Conservation (phyloP, 64 coral and sea anemone species). For the Pocillopora verrucosa region DNA sequence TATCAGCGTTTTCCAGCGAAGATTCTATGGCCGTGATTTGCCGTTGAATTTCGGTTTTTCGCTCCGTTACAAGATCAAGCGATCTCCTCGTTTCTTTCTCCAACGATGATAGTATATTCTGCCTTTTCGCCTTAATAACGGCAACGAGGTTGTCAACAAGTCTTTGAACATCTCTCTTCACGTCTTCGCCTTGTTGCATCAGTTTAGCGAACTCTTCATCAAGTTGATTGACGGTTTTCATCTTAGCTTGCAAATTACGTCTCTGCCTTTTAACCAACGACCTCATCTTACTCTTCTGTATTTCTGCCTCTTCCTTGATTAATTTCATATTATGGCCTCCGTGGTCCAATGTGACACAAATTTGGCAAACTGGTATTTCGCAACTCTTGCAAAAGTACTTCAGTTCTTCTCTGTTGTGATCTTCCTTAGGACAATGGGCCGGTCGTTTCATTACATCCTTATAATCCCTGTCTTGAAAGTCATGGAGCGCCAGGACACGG, state of each 20-base stretch:
- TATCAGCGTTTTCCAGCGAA: not conserved
- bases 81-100: not conserved
- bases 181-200: not conserved
- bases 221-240: not conserved
- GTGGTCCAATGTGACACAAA: not conserved
- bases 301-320: slow-evolving; percentile 1
- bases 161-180: not conserved
- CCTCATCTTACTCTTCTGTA: not conserved
- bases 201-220: not conserved
- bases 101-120: not conserved
- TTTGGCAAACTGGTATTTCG: not conserved
- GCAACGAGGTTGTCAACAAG: not conserved
- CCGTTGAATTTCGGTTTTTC: not conserved
- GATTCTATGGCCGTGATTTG: not conserved
- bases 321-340: not conserved
- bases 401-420: not conserved
- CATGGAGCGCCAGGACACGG: slow-evolving; percentile 10
- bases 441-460: not conserved
- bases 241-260: not conserved
- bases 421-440: not conserved
- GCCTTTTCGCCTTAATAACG: not conserved
- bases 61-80: not conserved
- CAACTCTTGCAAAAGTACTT: slow-evolving; percentile 1
- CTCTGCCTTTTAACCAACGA: not conserved
- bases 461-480: slow-evolving; percentile 21